These are phyloP conservation scores for Heliornis fulica DNA, from an alignment of 2,113 vertebrate genomes.

Conservation along the genomic window DNA sequence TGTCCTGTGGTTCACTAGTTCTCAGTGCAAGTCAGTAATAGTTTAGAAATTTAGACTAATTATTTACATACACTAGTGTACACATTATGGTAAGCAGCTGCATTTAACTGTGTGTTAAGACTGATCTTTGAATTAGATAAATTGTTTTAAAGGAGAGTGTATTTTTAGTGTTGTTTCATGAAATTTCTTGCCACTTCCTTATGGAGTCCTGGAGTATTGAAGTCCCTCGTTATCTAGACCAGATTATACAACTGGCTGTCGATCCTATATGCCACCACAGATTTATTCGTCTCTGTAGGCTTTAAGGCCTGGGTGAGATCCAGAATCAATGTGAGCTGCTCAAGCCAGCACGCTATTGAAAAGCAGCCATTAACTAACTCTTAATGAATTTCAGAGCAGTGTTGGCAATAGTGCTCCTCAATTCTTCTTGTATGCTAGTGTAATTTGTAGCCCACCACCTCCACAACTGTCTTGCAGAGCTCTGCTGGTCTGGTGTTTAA, in stretches of 20 bases:
- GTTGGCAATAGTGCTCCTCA: neutral
- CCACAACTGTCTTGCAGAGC: neutral
- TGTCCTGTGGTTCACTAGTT: neutral
- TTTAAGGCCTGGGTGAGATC: neutral
- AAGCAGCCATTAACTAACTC: neutral
- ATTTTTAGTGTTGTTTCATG: neutral
- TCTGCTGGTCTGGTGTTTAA: neutral
- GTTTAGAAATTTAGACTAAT: neutral
- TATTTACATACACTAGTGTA: neutral
- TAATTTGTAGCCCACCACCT: neutral
- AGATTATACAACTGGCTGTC: neutral
- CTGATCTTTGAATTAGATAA: too few relatives aligned
- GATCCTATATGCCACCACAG: neutral
- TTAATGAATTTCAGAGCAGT: neutral
- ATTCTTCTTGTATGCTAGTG: neutral
- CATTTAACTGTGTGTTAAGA: neutral
- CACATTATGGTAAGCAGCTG: neutral
- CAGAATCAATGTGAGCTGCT: neutral
- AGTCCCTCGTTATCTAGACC: neutral
- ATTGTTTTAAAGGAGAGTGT: neutral
- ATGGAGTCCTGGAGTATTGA: neutral
- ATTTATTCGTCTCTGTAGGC: neutral
- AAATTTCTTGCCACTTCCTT: neutral
- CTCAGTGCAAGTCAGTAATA: neutral
- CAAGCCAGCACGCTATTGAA: neutral